Evolutionary conservation across 2,113 vertebrate species (phyloP).

Genomic region (Oenanthe oenanthe): DNA sequence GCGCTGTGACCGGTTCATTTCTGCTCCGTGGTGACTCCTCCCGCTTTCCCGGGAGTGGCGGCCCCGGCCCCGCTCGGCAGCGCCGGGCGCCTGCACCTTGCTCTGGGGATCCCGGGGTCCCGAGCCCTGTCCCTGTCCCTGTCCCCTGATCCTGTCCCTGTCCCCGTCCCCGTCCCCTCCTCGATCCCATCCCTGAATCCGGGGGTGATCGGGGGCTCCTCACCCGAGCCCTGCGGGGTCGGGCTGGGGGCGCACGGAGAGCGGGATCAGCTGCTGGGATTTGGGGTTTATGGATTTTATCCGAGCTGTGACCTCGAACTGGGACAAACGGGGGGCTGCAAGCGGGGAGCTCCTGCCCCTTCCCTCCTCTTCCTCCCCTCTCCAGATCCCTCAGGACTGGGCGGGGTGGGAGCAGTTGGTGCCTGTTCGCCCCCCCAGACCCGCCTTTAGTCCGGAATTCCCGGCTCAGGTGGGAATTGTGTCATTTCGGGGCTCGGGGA

Average conservation of each 20-base stretch:
- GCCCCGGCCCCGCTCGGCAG: not conserved
- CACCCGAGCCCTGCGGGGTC: not conserved
- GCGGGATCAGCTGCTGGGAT: accelerated
- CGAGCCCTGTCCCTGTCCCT: too few relatives aligned
- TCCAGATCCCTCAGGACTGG: not conserved
- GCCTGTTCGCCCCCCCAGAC: not conserved
- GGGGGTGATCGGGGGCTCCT: not conserved
- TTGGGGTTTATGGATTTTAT: not conserved
- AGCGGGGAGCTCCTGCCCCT: not conserved
- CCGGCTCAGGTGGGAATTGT: not conserved
- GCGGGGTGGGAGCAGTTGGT: accelerated
- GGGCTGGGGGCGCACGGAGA: not conserved
- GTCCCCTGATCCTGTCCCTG: accelerated
- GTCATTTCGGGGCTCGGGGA: not conserved
- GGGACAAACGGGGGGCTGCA: not conserved
- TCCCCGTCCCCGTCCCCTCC: accelerated
- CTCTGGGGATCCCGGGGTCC: not conserved
- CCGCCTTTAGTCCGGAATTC: accelerated
- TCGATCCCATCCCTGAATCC: accelerated
- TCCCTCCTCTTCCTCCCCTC: not conserved
- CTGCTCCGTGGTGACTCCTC: not conserved
- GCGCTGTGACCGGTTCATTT: accelerated
- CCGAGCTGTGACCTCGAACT: accelerated
- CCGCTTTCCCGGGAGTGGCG: not conserved
- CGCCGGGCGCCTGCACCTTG: not conserved